Evolutionary conservation across 2,797 vertebrate species (phyloP).

Genomic region (Lycodopsis pacificus): DNA sequence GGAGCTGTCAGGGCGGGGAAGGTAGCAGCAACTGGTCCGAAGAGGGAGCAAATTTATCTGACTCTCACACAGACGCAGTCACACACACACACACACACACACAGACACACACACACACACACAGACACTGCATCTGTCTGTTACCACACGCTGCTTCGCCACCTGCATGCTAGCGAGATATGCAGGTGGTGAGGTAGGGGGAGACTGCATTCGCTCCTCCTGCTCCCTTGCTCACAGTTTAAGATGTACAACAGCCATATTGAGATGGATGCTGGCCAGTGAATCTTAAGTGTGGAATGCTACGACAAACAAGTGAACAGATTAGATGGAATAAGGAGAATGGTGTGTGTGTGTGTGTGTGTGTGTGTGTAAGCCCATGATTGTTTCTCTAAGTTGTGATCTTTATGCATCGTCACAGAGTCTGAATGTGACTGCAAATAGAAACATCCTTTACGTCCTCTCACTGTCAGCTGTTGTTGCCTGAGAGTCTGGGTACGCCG

Average conservation of each 20-base stretch:
- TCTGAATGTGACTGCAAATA: constrained; percentile 40
- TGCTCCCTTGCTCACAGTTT: constrained; percentile 56
- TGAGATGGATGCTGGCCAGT: constrained; percentile 53
- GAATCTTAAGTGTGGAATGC: constrained; percentile 27
- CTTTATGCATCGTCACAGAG: constrained; percentile 21
- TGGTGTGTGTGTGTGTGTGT: background rate
- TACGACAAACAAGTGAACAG: constrained; percentile 33
- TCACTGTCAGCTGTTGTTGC: constrained; percentile 45
- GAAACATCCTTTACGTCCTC: constrained; percentile 32
- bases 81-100: constrained; percentile 1
- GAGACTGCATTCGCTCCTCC: constrained; percentile 49
- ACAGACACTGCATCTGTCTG: constrained; percentile 40
- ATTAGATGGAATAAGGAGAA: constrained; percentile 20
- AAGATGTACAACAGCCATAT: constrained; percentile 54
- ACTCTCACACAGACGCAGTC: constrained; percentile 24
- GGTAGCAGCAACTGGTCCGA: constrained; percentile 44
- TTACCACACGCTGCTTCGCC: constrained; percentile 39
- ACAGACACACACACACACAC: constrained; percentile 16
- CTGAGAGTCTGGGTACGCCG: constrained; percentile 42
- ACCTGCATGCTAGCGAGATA: constrained; percentile 42
- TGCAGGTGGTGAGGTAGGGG: constrained; percentile 45
- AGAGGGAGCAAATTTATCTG: constrained; percentile 57
- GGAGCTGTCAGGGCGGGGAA: constrained; percentile 63
- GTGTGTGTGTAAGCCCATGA: background rate
- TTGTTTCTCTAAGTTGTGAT: constrained; percentile 30